A percentile compares a stretch with the other conserved stretches of the same genome.
Conservation (phyloP, 2,797 vertebrate genomes). For the Pelochelys cantorii region DNA sequence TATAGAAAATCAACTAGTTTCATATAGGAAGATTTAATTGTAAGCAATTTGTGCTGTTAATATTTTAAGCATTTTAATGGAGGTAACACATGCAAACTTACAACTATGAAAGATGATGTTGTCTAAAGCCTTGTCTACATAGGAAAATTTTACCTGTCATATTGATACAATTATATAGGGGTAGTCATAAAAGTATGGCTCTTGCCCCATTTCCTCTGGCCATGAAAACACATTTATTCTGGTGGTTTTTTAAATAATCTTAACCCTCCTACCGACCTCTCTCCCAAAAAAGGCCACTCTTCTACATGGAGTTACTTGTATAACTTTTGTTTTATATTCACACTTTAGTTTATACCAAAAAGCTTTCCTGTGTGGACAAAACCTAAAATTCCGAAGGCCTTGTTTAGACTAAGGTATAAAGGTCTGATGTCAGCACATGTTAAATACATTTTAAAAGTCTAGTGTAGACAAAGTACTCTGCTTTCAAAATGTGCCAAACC, state of each 20-base stretch:
- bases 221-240: neutral
- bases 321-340: conserved; percentile 57
- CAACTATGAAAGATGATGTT: conserved; percentile 6
- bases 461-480: neutral
- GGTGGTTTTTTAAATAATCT: neutral
- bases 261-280: neutral
- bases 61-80: neutral
- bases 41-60: neutral
- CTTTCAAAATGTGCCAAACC: conserved; percentile 8
- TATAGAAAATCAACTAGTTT: neutral
- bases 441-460: neutral
- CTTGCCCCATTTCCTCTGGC: neutral
- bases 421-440: conserved; percentile 51
- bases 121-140: neutral
- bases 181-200: neutral
- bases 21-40: conserved; percentile 33
- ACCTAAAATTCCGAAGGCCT: conserved; percentile 18
- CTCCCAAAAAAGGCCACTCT: neutral
- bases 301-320: conserved; percentile 25
- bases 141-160: neutral
- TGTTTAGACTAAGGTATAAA: conserved; percentile 51
- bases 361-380: neutral
- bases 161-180: neutral
- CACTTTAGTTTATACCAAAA: conserved; percentile 43
- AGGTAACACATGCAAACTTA: conserved; percentile 18